Conservation (phyloP, 2,797 vertebrate genomes). For the Thunnus albacares region DNA sequence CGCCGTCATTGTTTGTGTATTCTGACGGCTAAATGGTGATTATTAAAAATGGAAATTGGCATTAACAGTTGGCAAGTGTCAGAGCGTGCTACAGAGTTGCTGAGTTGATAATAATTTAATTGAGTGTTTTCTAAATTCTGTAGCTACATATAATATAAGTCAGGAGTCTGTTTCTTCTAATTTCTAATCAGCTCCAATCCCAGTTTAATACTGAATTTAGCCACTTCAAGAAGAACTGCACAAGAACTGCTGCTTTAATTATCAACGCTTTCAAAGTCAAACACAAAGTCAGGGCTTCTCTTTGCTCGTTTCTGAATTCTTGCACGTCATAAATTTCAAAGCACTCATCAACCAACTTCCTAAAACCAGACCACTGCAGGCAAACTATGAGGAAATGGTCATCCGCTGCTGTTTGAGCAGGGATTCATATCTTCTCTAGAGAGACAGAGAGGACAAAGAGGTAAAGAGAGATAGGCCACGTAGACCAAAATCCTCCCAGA, state of each 20-base stretch:
- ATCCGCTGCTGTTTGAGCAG: slow-evolving; percentile 63
- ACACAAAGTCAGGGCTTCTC: not conserved
- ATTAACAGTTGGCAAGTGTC: slow-evolving; percentile 22
- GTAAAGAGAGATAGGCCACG: slow-evolving; percentile 56
- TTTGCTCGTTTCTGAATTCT: slow-evolving; percentile 14
- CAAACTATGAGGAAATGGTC: slow-evolving; percentile 64
- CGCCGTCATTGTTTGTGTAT: slow-evolving; percentile 17
- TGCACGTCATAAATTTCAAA: slow-evolving; percentile 35
- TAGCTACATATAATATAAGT: not conserved
- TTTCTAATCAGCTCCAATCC: slow-evolving; percentile 35
- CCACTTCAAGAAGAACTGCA: not conserved
- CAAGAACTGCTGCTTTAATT: not conserved
- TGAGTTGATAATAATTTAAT: slow-evolving; percentile 15
- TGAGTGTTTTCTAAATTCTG: not conserved
- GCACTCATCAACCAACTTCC: slow-evolving; percentile 39
- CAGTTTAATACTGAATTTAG: slow-evolving; percentile 34
- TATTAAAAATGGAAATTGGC: slow-evolving; percentile 52
- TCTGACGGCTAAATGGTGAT: slow-evolving; percentile 26
- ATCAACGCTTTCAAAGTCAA: not conserved
- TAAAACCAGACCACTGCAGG: slow-evolving; percentile 25
- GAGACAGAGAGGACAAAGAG: slow-evolving; percentile 55
- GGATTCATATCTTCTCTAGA: slow-evolving; percentile 48
- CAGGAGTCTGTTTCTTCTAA: slow-evolving; percentile 24
- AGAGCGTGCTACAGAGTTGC: not conserved
- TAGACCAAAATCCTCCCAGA: slow-evolving; percentile 67